Evolutionary conservation across 2,888 invertebrate genomes (phyloP).

Genomic region (Drosophila multiciliata): DNA sequence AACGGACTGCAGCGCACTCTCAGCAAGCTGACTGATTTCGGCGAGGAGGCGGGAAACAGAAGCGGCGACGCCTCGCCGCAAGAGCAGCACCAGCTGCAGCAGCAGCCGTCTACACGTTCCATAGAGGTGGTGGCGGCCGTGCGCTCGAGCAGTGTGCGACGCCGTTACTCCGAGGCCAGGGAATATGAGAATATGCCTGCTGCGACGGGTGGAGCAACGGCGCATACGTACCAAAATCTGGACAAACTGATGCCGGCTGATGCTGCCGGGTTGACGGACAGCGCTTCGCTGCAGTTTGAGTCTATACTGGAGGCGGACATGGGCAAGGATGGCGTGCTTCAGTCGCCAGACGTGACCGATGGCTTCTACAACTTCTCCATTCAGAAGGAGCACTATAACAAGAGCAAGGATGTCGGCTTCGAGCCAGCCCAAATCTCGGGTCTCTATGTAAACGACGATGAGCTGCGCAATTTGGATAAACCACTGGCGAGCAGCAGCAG

Average conservation of each 20-base stretch:
- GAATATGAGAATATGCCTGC: constrained; percentile 74
- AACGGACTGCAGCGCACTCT: constrained; percentile 88
- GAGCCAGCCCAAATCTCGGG: constrained; percentile 81
- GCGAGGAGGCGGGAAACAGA: constrained; percentile 33
- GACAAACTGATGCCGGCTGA: constrained; percentile 64
- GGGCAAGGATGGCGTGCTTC: constrained; percentile 78
- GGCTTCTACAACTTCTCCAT: constrained; percentile 84
- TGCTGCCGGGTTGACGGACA: constrained; percentile 79
- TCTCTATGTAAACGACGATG: constrained; percentile 83
- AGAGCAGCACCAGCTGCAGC: constrained; percentile 35
- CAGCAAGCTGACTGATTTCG: constrained; percentile 86
- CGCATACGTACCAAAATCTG: constrained; percentile 81
- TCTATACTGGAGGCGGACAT: constrained; percentile 84
- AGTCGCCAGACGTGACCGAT: constrained; percentile 84
- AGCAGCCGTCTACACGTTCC: constrained; percentile 34
- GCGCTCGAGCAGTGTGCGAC: constrained; percentile 63
- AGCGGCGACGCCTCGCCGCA: constrained; percentile 22
- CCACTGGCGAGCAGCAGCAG: constrained; percentile 61
- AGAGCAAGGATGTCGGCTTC: constrained; percentile 79
- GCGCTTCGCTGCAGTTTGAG: constrained; percentile 85
- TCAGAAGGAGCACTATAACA: constrained; percentile 84
- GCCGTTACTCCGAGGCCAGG: constrained; percentile 46
- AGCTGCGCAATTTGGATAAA: constrained; percentile 82
- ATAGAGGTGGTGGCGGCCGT: constrained; percentile 78
- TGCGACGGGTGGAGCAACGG: constrained; percentile 21